Conservation (phyloP, 2,888 invertebrate species). For the Cylindroiulus punctatus region DNA sequence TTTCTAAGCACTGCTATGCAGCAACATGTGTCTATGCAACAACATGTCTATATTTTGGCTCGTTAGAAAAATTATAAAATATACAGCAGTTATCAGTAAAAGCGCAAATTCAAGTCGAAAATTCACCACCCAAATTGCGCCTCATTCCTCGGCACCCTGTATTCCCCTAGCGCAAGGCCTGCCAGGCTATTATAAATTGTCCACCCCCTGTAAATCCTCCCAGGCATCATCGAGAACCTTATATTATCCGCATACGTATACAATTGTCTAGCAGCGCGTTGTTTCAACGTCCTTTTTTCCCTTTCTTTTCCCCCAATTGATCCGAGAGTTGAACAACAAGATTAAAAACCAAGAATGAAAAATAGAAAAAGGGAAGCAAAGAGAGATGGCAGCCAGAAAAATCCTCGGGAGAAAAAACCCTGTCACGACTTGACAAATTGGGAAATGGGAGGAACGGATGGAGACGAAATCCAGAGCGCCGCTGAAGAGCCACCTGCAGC, state of each 20-base stretch:
- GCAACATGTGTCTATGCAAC: too few species aligned
- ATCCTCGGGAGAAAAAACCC: conserved; percentile 42
- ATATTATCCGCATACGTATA: neutral
- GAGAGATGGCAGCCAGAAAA: conserved; percentile 1
- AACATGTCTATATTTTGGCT: too few species aligned
- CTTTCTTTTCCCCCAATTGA: conserved; percentile 41
- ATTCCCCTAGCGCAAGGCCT: neutral
- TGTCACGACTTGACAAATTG: conserved; percentile 22
- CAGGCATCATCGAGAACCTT: conserved; percentile 21
- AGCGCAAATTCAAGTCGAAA: too few species aligned
- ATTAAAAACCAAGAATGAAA: conserved; percentile 50
- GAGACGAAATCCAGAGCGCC: neutral
- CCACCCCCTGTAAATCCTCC: neutral
- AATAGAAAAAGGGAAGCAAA: conserved; percentile 42
- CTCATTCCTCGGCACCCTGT: conserved; percentile 42
- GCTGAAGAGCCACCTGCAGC: conserved; percentile 24
- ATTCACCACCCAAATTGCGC: too few species aligned
- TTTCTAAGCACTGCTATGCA: too few species aligned
- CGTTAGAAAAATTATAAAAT: too few species aligned
- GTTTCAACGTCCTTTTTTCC: conserved; percentile 48
- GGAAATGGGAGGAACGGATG: neutral
- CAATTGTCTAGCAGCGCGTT: conserved; percentile 17
- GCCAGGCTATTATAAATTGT: neutral
- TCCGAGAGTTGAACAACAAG: conserved; percentile 45
- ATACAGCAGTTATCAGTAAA: too few species aligned